These are phyloP conservation scores for Odobenus rosmarus DNA, from an alignment of 2,113 vertebrate species.

Conservation along the genomic window DNA sequence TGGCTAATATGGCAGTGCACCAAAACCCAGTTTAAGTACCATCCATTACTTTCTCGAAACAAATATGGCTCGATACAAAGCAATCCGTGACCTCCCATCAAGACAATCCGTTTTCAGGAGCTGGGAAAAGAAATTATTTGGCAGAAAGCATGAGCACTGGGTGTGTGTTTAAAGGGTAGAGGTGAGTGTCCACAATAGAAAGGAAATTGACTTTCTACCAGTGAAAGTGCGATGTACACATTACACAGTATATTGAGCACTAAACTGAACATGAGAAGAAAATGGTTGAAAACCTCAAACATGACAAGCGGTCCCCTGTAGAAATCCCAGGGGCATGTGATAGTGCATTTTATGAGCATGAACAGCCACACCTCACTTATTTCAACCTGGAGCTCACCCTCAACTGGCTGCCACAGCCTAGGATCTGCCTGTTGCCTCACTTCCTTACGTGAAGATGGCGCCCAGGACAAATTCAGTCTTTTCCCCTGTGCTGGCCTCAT, in stretches of 20 bases:
- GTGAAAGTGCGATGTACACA: not conserved
- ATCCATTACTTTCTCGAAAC: conserved; percentile 71
- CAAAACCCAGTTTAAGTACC: conserved; percentile 67
- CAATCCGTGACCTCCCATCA: conserved; percentile 78
- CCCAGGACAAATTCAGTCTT: not conserved
- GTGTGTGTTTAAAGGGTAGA: conserved; percentile 71
- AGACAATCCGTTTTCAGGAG: conserved; percentile 81
- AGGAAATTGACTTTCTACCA: not conserved
- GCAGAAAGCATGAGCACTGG: conserved; percentile 74
- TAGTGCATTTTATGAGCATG: not conserved
- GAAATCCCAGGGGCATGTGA: not conserved
- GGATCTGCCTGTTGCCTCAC: not conserved
- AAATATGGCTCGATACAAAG: conserved; percentile 71
- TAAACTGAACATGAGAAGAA: not conserved
- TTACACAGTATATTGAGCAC: not conserved
- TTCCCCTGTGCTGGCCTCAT: not conserved
- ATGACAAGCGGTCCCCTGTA: not conserved
- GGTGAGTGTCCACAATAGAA: not conserved
- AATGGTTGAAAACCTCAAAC: not conserved
- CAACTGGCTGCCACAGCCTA: not conserved
- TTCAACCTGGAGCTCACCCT: not conserved
- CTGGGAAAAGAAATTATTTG: conserved; percentile 72
- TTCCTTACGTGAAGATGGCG: not conserved
- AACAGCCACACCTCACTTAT: not conserved
- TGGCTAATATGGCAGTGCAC: not conserved